These are phyloP conservation scores for Bettongia penicillata DNA, from an alignment of 2,113 vertebrate genomes.

Conservation along the genomic window DNA sequence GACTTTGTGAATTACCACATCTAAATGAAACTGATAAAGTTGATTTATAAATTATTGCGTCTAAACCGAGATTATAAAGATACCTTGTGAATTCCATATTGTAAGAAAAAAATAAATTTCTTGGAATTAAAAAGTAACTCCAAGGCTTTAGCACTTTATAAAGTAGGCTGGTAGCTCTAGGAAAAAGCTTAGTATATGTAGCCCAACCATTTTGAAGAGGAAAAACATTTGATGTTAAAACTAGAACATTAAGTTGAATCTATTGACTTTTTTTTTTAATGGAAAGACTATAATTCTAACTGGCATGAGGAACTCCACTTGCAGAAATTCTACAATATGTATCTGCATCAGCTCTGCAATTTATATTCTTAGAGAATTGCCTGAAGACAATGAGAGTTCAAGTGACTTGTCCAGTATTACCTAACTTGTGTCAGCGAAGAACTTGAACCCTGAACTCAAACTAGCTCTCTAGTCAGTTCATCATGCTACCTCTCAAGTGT, in stretches of 20 bases:
- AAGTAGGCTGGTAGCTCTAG: neutral
- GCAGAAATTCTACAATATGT: neutral
- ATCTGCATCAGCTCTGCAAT: neutral
- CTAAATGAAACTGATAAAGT: conserved; percentile 9
- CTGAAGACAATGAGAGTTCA: neutral
- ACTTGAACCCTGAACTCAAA: neutral
- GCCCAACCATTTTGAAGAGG: too few relatives aligned
- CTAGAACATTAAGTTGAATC: neutral
- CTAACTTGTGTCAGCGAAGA: neutral
- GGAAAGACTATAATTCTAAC: neutral
- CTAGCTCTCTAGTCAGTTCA: neutral
- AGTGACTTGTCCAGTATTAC: neutral
- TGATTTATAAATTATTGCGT: conserved; percentile 20
- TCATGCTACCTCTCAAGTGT: neutral
- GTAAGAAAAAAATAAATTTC: neutral
- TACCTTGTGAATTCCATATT: conserved; percentile 47
- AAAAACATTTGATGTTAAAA: neutral
- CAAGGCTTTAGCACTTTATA: neutral
- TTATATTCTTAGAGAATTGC: neutral
- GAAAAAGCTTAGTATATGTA: neutral
- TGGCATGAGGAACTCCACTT: neutral
- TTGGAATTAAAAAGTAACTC: neutral
- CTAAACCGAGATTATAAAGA: conserved; percentile 28
- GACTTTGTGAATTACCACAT: conserved; percentile 14
- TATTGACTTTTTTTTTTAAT: neutral